Evolutionary conservation across 2,888 invertebrate species (phyloP).

Genomic region (Mesorhabditis sp.): DNA sequence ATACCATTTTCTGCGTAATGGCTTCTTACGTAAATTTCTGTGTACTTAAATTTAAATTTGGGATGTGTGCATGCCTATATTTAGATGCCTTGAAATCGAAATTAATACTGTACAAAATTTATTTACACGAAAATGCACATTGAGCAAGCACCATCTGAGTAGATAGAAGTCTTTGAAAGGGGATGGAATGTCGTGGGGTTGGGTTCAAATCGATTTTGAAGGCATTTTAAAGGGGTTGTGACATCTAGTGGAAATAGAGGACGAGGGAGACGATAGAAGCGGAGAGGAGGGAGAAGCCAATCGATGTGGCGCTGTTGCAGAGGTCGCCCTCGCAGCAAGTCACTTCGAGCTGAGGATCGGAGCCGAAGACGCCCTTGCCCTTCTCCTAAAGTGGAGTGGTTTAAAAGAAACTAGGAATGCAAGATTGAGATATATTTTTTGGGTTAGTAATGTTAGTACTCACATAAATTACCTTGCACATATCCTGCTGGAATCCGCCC

Average conservation of each 20-base stretch:
- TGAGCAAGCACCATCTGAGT: no score
- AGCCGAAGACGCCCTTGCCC: not conserved
- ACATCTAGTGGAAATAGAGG: not conserved
- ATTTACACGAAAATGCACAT: no score
- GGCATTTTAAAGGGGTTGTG: no score
- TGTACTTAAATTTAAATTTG: no score
- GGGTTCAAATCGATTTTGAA: no score
- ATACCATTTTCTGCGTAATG: no score
- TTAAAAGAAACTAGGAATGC: not conserved
- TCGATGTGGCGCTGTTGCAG: not conserved
- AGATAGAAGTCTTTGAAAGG: no score
- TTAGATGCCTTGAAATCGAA: no score
- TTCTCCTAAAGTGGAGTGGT: not conserved
- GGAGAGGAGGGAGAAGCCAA: not conserved
- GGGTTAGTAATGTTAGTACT: not conserved
- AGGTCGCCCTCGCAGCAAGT: not conserved
- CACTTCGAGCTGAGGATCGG: not conserved
- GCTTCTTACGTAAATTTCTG: no score
- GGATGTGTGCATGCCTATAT: no score
- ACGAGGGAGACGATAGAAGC: not conserved
- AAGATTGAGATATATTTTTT: not conserved
- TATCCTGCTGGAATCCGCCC: slow-evolving; percentile 2
- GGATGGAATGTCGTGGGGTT: no score
- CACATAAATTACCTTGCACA: not conserved
- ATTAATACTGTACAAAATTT: no score